These are phyloP conservation scores for Alces alces DNA, from an alignment of 2,113 vertebrate species.

Conservation along the genomic window DNA sequence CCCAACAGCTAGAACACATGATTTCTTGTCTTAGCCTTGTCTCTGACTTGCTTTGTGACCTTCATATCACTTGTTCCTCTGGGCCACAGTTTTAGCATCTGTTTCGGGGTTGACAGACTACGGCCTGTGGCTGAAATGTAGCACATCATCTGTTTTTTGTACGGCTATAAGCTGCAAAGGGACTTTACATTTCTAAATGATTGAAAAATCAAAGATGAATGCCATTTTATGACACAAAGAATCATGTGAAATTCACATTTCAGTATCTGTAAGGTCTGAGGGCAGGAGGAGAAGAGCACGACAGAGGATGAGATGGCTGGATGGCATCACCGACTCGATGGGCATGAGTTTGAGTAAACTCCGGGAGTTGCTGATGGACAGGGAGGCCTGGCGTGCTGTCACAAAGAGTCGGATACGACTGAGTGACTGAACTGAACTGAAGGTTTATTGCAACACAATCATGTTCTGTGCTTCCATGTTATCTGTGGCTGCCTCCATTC, in stretches of 20 bases:
- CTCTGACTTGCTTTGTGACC: neutral
- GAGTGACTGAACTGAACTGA: no score
- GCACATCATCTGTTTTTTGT: neutral
- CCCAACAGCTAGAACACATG: neutral
- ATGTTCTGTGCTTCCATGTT: neutral
- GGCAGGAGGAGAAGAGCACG: no score
- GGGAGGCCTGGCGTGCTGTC: no score
- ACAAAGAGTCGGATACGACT: no score
- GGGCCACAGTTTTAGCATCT: neutral
- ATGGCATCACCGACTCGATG: no score
- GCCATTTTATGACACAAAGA: neutral
- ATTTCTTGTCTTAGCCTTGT: neutral
- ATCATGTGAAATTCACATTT: neutral
- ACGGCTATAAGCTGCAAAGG: neutral
- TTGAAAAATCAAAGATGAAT: neutral
- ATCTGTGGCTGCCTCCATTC: neutral
- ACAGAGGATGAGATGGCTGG: no score
- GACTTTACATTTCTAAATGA: neutral
- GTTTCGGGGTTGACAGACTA: neutral
- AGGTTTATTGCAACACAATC: neutral
- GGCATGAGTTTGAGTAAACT: no score
- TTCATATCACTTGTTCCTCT: neutral
- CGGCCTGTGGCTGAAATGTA: neutral
- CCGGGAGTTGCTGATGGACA: no score
- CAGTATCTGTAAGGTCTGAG: neutral